These are phyloP conservation scores for Amblyraja radiata DNA, from an alignment of 2,797 vertebrate species.

Conservation along the genomic window DNA sequence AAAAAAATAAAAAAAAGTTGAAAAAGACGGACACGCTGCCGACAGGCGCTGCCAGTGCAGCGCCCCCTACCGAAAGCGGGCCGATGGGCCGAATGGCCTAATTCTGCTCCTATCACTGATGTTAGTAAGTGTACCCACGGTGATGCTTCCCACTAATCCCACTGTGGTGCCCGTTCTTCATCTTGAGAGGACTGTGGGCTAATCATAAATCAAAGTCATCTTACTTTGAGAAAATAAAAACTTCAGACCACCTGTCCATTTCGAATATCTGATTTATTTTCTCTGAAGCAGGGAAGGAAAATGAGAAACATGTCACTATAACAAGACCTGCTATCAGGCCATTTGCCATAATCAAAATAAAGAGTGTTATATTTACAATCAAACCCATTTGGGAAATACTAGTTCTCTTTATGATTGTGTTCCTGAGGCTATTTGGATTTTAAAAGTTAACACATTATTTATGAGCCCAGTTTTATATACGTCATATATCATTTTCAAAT, in stretches of 20 bases:
- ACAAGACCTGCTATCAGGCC: not conserved
- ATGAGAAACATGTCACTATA: slow-evolving; percentile 21
- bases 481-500: no score
- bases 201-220: slow-evolving; percentile 33
- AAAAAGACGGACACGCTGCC: no score
- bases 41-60: no score
- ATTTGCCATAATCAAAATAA: slow-evolving; percentile 30
- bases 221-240: slow-evolving; percentile 38
- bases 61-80: no score
- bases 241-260: slow-evolving; percentile 38
- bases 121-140: not conserved
- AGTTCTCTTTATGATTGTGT: not conserved
- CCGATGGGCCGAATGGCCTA: no score
- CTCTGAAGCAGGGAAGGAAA: slow-evolving; percentile 24
- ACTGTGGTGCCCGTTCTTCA: not conserved
- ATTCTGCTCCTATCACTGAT: not conserved
- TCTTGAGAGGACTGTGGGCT: slow-evolving; percentile 25
- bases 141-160: not conserved
- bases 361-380: slow-evolving; percentile 8
- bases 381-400: slow-evolving; percentile 27
- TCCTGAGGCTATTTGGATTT: slow-evolving; percentile 29
- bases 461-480: not conserved
- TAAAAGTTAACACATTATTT: slow-evolving; percentile 12
- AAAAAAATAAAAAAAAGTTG: no score
- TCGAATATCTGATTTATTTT: slow-evolving; percentile 31